A percentile compares a stretch with the other conserved stretches of the same genome.
Conservation (phyloP, 1,140 invertebrate species). For the Telenomus remus region DNA sequence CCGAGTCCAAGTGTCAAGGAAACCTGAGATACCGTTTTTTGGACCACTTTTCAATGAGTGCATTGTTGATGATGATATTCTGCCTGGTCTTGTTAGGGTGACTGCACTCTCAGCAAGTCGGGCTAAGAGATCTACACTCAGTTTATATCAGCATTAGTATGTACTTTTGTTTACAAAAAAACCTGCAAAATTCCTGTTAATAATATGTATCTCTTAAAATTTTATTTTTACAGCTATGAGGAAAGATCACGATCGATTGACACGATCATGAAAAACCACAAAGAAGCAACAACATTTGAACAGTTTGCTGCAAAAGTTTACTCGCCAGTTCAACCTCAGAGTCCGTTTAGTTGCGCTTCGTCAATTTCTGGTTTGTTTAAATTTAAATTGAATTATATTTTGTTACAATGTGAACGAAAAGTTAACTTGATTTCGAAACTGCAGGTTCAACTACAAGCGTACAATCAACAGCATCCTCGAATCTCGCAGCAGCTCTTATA, state of each 20-base stretch:
- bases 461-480: slow-evolving; percentile 72
- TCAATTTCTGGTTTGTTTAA: slow-evolving; percentile 69
- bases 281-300: slow-evolving; percentile 93
- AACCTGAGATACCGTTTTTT: slow-evolving; percentile 90
- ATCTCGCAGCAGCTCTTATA: slow-evolving; percentile 75
- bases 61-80: slow-evolving; percentile 87
- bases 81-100: slow-evolving; percentile 92
- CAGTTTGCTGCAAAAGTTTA: slow-evolving; percentile 91
- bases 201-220: no score
- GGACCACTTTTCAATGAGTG: slow-evolving; percentile 97
- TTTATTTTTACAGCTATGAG: slow-evolving; percentile 84
- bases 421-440: background rate
- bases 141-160: slow-evolving; percentile 94
- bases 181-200: no score
- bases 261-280: slow-evolving; percentile 91
- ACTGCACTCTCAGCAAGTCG: slow-evolving; percentile 95
- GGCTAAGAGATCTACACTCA: slow-evolving; percentile 89
- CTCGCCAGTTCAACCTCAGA: slow-evolving; percentile 81
- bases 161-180: slow-evolving; percentile 63
- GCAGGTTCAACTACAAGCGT: slow-evolving; percentile 72
- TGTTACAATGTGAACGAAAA: no score
- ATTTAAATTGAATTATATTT: no score
- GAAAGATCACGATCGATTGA: slow-evolving; percentile 91
- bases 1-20: slow-evolving; percentile 71
- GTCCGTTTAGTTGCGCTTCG: slow-evolving; percentile 73